phyloP scores from a whole-genome alignment of 1,140 invertebrate genomes.

The Drosophila tropicalis region DNA sequence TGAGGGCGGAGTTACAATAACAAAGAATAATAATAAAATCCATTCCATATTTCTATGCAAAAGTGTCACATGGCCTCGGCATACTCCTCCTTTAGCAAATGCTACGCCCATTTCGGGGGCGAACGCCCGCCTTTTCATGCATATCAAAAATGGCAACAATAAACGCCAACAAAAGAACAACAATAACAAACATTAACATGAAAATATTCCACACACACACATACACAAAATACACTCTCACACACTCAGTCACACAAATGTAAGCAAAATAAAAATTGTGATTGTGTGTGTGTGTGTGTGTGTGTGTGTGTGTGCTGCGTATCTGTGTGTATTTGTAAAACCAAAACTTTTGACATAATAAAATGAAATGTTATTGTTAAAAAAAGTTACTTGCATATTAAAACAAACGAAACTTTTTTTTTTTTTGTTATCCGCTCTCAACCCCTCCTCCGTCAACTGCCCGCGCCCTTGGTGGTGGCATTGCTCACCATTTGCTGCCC shows the following conservation, averaged over 20 bases:
- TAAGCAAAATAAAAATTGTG: slow-evolving; percentile 33
- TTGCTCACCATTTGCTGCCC: background rate
- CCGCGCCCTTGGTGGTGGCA: no score
- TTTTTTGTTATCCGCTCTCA: slow-evolving; percentile 3
- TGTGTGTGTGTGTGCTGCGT: slow-evolving; percentile 51
- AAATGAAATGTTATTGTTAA: slow-evolving; percentile 82
- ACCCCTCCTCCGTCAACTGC: slow-evolving; percentile 4
- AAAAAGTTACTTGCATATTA: slow-evolving; percentile 81
- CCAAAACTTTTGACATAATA: slow-evolving; percentile 82
- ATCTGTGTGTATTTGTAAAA: slow-evolving; percentile 64
- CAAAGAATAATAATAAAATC: slow-evolving; percentile 49
- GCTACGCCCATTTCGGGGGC: slow-evolving; percentile 9
- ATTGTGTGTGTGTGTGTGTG: slow-evolving; percentile 24
- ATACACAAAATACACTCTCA: background rate
- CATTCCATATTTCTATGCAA: slow-evolving; percentile 37
- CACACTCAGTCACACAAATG: slow-evolving; percentile 20
- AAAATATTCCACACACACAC: slow-evolving; percentile 24
- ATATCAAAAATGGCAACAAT: slow-evolving; percentile 79
- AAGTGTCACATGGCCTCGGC: slow-evolving; percentile 53
- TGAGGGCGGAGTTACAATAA: background rate
- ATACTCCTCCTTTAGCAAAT: slow-evolving; percentile 25
- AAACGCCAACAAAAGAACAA: slow-evolving; percentile 77
- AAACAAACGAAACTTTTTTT: slow-evolving; percentile 78
- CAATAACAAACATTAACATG: slow-evolving; percentile 69
- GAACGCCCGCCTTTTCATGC: slow-evolving; percentile 57